Conservation (phyloP, 2,797 vertebrate genomes). For the Ctenopoma multispine region DNA sequence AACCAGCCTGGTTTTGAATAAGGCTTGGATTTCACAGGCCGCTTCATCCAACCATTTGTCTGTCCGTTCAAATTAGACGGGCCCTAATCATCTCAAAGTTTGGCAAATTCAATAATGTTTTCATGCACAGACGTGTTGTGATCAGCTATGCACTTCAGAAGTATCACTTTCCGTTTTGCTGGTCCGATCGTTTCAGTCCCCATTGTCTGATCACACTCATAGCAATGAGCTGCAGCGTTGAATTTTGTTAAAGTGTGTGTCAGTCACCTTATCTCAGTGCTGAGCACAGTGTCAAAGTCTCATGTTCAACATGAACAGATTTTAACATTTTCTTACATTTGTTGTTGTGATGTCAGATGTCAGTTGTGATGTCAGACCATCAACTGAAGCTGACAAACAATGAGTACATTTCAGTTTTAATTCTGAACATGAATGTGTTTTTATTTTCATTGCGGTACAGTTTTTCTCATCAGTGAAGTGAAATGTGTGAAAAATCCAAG, state of each 20-base stretch:
- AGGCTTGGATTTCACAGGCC: slow-evolving; percentile 76
- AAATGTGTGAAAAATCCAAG: slow-evolving; percentile 12
- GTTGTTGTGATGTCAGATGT: not conserved
- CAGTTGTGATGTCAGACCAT: not conserved
- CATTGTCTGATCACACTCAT: slow-evolving; percentile 42
- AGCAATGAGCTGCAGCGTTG: slow-evolving; percentile 25
- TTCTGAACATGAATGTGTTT: not conserved
- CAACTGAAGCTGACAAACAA: not conserved
- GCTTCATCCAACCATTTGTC: slow-evolving; percentile 66
- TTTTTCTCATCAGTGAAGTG: not conserved
- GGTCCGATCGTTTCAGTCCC: slow-evolving; percentile 38
- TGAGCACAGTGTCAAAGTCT: slow-evolving; percentile 12
- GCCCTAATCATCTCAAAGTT: slow-evolving; percentile 69
- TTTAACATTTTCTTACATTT: not conserved
- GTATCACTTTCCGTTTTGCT: slow-evolving; percentile 53
- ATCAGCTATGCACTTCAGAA: slow-evolving; percentile 55
- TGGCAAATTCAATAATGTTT: slow-evolving; percentile 77
- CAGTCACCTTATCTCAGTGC: not conserved
- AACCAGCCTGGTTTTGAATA: slow-evolving; percentile 65
- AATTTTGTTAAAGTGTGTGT: slow-evolving; percentile 3
- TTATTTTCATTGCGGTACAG: not conserved
- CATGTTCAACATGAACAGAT: not conserved
- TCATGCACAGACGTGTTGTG: slow-evolving; percentile 48
- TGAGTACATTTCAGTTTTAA: not conserved
- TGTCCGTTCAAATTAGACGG: slow-evolving; percentile 69